Evolutionary conservation across 2,113 vertebrate genomes (phyloP), one percentile per base, ranked within the genome.

Genomic region (Cranoglanis bouderius): DNA sequence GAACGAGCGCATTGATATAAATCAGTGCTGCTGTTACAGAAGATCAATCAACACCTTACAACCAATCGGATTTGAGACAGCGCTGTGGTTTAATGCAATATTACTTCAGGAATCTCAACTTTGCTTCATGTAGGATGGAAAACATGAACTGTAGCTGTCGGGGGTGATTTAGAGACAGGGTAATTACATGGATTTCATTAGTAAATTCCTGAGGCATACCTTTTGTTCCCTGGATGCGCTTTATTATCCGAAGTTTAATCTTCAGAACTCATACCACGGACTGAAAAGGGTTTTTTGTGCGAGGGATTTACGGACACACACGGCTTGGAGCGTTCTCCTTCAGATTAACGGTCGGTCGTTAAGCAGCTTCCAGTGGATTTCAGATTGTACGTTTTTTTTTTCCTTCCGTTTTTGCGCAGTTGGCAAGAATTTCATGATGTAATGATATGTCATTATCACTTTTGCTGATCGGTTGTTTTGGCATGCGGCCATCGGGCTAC

Each of bases 261-360:
- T 51, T 53, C 46, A 80, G 46, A 80, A 26, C 74, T 75, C 70
- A 21, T 38, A 14, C 21, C 18, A 6, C n/a, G 12, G 43, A 80
- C 78, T 32, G 49, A 57, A 57, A 12, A 12, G 53, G 6, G 21
- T 5, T 24, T 38, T 80, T 59, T 46, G 26, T 65, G 61, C 4
- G 29, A 84, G 40, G 57, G 83, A 49, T 67, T 63, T 49, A 65
- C 49, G 9, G 8, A 61, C 82, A 8, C 53, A 29, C 2, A n/a
- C n/a, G n/a, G 59, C 21, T 63, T 29, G 57, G 35, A 84, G 57
- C 35, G 1, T 67, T 67, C 59, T 32, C 43, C 38, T 46, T 84
- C 59, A 65, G 82, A 84, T 84, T 84, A n/a, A 46, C 2, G 81
- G 12, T 32, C 61, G 2, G 24, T 84, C 26, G 67, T 84, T 84